These are phyloP conservation scores for Astyanax mexicanus DNA, from an alignment of 2,797 vertebrate species.

Conservation along the genomic window DNA sequence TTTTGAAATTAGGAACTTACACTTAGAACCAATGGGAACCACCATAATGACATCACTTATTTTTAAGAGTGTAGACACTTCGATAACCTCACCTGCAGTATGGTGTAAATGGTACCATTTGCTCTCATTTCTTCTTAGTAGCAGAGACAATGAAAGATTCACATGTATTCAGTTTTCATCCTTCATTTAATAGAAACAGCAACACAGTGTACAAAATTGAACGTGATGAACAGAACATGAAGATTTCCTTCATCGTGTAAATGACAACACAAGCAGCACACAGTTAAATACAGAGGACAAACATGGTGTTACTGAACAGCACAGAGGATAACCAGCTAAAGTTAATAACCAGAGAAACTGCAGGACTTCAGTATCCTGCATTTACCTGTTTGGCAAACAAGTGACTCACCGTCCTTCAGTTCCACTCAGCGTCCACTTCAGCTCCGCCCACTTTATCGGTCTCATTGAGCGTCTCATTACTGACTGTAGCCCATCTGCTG, in stretches of 20 bases:
- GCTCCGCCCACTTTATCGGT: neutral
- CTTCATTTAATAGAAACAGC: slow-evolving; percentile 46
- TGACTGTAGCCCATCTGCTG: too few relatives aligned
- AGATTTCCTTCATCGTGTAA: neutral
- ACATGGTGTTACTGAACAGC: neutral
- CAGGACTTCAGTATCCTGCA: neutral
- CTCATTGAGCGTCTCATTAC: too few relatives aligned
- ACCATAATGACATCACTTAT: too few relatives aligned
- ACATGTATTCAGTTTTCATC: neutral
- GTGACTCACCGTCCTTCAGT: neutral
- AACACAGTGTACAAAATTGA: slow-evolving; percentile 45
- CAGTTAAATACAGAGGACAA: neutral
- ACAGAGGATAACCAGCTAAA: neutral
- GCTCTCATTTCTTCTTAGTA: too few relatives aligned
- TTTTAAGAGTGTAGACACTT: too few relatives aligned
- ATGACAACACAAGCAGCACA: neutral
- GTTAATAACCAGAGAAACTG: neutral
- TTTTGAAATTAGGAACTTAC: too few relatives aligned
- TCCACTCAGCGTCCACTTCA: neutral
- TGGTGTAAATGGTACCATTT: too few relatives aligned
- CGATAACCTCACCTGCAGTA: too few relatives aligned
- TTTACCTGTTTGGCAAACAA: neutral
- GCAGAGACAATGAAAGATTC: neutral
- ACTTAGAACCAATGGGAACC: too few relatives aligned
- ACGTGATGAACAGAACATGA: neutral